Conservation (phyloP, 2,113 vertebrate genomes). For the Antechinus flavipes region DNA sequence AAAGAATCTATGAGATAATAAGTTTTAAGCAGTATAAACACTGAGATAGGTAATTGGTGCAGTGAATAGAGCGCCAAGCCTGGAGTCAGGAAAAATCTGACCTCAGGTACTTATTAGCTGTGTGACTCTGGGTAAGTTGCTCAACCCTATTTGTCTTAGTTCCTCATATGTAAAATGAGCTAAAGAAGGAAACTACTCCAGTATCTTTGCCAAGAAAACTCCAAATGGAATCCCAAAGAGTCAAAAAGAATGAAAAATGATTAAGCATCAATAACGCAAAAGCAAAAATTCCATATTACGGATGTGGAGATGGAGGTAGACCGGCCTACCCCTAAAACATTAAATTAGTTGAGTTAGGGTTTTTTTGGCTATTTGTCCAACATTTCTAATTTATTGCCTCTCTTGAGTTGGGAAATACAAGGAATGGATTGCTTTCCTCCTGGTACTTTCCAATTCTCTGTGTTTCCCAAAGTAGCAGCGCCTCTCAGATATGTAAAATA, state of each 20-base stretch:
- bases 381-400: background rate
- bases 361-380: background rate
- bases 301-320: background rate
- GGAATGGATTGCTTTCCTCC: background rate
- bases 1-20: background rate
- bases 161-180: too few relatives aligned
- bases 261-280: background rate
- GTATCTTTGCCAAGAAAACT: background rate
- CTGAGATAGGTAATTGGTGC: too few relatives aligned
- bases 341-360: background rate
- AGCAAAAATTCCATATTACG: background rate
- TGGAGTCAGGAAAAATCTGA: too few relatives aligned
- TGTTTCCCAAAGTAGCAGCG: background rate
- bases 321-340: background rate
- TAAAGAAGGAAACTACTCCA: background rate
- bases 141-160: background rate
- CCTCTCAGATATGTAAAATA: constrained; percentile 6
- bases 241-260: background rate
- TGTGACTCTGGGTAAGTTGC: background rate
- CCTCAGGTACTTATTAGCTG: too few relatives aligned
- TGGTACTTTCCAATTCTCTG: background rate
- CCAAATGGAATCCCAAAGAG: too few relatives aligned
- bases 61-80: too few relatives aligned
- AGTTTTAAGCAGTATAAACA: background rate
- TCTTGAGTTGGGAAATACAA: background rate